phyloP scores from a whole-genome alignment of 2,797 vertebrate species.

The Falco biarmicus region DNA sequence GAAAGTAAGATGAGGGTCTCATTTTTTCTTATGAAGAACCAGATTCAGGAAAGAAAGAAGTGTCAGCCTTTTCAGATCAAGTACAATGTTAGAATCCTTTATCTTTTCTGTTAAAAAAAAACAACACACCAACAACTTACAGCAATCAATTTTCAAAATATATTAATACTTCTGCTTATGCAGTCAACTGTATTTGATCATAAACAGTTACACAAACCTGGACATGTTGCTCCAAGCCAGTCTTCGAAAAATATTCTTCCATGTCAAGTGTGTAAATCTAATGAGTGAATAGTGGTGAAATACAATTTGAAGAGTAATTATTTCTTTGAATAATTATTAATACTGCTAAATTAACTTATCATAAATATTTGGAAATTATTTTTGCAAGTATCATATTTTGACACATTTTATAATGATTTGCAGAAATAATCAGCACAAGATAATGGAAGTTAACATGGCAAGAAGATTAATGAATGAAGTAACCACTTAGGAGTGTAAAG shows the following conservation, averaged over 20 bases:
- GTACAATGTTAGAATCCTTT: background rate
- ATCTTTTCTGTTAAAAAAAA: background rate
- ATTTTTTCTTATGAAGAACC: background rate
- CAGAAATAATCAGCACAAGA: background rate
- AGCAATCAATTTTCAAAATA: background rate
- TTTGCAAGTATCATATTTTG: background rate
- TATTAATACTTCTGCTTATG: background rate
- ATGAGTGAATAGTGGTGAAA: background rate
- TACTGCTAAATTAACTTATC: background rate
- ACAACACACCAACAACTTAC: too few species aligned
- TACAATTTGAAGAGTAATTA: background rate
- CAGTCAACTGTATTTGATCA: background rate
- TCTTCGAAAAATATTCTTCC: background rate
- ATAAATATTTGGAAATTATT: background rate
- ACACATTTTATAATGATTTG: background rate
- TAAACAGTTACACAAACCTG: background rate
- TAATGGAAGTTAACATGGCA: background rate
- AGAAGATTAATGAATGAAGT: background rate
- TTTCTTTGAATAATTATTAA: background rate
- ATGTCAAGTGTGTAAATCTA: background rate
- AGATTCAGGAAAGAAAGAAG: background rate
- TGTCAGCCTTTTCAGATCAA: background rate
- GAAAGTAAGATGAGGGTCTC: background rate
- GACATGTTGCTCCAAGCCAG: background rate
- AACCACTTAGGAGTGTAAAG: background rate